Conservation (phyloP, 2,797 vertebrate species). For the Poliocrania exsul region DNA sequence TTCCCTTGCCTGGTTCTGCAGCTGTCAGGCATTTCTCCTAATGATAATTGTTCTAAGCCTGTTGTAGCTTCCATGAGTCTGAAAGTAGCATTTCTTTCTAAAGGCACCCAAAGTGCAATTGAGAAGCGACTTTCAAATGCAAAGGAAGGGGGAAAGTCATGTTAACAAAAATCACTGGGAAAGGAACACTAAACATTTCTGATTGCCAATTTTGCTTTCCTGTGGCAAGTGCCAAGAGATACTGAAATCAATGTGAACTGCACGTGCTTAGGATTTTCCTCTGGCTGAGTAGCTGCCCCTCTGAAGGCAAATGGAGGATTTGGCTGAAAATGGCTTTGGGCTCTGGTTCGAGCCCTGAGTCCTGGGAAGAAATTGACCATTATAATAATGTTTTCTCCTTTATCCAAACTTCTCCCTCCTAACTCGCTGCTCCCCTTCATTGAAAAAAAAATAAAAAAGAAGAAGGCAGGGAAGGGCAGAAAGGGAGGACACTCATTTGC, state of each 20-base stretch:
- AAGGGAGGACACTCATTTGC: neutral
- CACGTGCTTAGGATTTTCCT: neutral
- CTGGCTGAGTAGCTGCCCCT: neutral
- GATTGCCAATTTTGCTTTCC: neutral
- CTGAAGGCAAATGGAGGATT: neutral
- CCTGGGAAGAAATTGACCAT: neutral
- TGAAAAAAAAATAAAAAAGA: neutral
- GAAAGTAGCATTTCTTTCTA: slow-evolving; percentile 15
- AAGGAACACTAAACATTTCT: neutral
- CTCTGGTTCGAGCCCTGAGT: neutral
- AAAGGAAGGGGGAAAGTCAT: neutral
- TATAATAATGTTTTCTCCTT: neutral
- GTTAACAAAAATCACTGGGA: slow-evolving; percentile 9
- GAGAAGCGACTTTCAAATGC: slow-evolving; percentile 18
- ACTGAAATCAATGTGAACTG: neutral
- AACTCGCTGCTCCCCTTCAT: neutral
- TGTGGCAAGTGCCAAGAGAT: neutral
- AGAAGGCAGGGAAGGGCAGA: neutral
- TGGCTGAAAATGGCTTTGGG: neutral
- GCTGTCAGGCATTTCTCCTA: neutral
- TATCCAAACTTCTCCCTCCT: neutral
- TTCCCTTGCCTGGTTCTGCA: neutral
- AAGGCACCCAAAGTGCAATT: neutral
- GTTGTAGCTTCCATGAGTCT: neutral
- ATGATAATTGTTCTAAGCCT: neutral